Evolutionary conservation across 2,888 invertebrate species (phyloP), one percentile per base, ranked within the genome.

Genomic region (Automeris io): DNA sequence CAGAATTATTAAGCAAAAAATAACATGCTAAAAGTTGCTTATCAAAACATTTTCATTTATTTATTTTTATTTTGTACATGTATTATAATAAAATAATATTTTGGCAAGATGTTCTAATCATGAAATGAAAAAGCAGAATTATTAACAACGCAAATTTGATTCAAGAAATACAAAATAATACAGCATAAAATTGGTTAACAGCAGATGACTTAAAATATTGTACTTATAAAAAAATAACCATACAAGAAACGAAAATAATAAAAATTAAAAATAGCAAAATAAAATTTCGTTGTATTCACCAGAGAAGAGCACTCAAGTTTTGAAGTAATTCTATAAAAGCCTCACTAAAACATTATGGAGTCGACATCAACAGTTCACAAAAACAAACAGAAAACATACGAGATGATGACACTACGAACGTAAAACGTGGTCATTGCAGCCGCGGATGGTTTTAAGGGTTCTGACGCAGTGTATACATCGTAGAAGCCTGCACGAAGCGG

Each of bases 401-500:
- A 57, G 45, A 68, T 58, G 54, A 71, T 69, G 51, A 72, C 58
- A 57, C 74, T 59, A 51, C 70, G 57, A 60, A 73, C 59, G 57
- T 62, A 68, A 61, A 61, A 64, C 42, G 54, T 61, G 51, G 61
- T 63, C 57, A 57, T 57, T 43, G 68, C 54, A 52, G 78, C 71
- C 52, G 72, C 65, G 42, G 79, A 72, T 49, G 61, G 59, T 40
- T 55, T 57, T 39, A 66, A 50, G 47, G 79, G 64, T 47, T 80
- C 69, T 46, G 78, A 68, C 57, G 77, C 77, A 43, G 80, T 82
- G 61, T 79, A 86, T 41, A 86, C 83, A 54, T 87, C 80, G 70
- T 86, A 87, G 74, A 87, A 86, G 52, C 86, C 87, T 48, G 83
- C 81, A 51, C 74, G 77, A 39, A 74, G 58, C 33, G 78, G 80